Base-by-base conservation (phyloP, 2,113 vertebrate species). In the Pseudolaguvia tuberculata region DNA sequence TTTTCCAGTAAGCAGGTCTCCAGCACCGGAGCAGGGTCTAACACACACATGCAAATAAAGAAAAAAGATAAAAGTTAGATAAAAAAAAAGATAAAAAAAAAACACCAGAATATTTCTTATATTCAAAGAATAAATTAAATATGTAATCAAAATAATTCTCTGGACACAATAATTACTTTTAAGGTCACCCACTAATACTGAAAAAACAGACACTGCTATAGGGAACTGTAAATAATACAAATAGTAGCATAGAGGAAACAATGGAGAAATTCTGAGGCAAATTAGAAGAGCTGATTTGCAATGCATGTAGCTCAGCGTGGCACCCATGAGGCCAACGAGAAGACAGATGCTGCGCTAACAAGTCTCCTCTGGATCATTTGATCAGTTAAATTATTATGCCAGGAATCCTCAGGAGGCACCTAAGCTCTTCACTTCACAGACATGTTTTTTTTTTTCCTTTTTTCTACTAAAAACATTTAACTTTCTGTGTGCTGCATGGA, bases 381-480 rank as follows among this genome's bases (percentile, higher is more conserved):
- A 92, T 92, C 91, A 92, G 91, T 91, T 92, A 92, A 92, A 92
- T 92, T 91, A 92, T 92, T 91, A 92, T 92, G 91, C 91, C 89
- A 91, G 88, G 88, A 91, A 91, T 89, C 82, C 91, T 91, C 91
- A 87, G 85, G 90, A 90, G 90, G 87, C 86, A 86, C 82, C 88
- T 86, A 86, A 85, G 86, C 89, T 89, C 90, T 90, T 88, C 86
- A 91, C 90, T 90, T 91, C 91, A 92, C 90, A 91, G 85, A 83
- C 86, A 86, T 91, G 88, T 90, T 91, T 92, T 92, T 92, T 88
- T 89, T 83, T 88, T 88, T 89, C 88, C 87, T 89, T 88, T 84
- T 82, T 87, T 83, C 87, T 84, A 70, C 86, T 87, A 89, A 68
- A 77, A 73, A 58, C 68, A 42, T 56, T 61, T 14, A 77, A 78